Base-by-base conservation (phyloP, 2,797 vertebrate species). In the Novumbra hubbsi region DNA sequence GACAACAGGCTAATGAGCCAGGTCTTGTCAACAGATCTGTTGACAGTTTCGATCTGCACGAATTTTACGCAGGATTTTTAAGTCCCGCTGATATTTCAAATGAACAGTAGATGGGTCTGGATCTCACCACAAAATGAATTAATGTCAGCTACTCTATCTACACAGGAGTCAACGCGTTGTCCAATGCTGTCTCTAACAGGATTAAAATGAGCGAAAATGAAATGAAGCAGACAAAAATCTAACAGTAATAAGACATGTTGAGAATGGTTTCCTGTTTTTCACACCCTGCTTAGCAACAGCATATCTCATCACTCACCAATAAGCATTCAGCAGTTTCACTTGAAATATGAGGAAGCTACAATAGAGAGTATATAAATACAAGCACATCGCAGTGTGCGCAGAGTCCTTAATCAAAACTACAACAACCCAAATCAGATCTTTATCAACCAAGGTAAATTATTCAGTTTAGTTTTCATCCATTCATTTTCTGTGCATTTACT, bases 221-320 rank as follows among this genome's bases (percentile, higher is more conserved):
- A 19, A 19, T 62, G 24, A 62, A 62, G 60, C 24, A 62, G 27
- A 62, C 0, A 62, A 9, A 21, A 62, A 62, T 12, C 21, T 27
- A 27, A 62, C 9, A 27, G 57, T 62, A 17, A n/a, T n/a, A 4
- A 62, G 9, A 62, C 57, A 24, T 62, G 57, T n/a, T 3, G 27
- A 62, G 21, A 14, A 62, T 62, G 60, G 60, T 62, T 62, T 62
- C 60, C 60, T 62, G 60, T 62, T 62, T 60, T 27, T 62, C 60
- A 27, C 27, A 28, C 60, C 28, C 21, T 62, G 15, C 27, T 62
- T 52, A 16, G 16, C 50, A 52, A 52, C 15, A 6, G 50, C 19
- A 19, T n/a, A 24, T 21, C 55, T 12, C 9, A 24, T 8, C 55
- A 24, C 21, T 24, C 21, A 60, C 55, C 11, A 27, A 60, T 60